Percentiles rank a stretch among this genome's conserved stretches.
These are phyloP conservation scores for Drosophila baimaii DNA, from an alignment of 1,140 invertebrate species.

Conservation along the genomic window DNA sequence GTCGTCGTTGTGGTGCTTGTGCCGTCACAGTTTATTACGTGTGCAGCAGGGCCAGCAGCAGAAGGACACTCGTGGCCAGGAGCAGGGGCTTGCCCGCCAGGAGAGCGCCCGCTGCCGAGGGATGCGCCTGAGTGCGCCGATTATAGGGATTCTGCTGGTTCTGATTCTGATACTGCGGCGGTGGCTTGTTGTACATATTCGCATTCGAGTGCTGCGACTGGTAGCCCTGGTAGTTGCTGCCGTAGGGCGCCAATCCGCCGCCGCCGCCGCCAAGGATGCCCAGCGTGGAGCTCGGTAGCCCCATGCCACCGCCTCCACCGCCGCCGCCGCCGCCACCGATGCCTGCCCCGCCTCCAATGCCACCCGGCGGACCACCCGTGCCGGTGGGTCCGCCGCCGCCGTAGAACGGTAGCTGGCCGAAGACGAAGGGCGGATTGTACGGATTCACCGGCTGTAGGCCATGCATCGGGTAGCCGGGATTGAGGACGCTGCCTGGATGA, in stretches of 20 bases:
- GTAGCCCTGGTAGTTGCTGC: constrained; percentile 73
- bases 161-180: constrained; percentile 81
- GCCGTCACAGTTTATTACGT: constrained; percentile 47
- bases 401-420: constrained; percentile 77
- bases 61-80: constrained; percentile 12
- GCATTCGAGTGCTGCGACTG: constrained; percentile 71
- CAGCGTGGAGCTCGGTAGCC: constrained; percentile 67
- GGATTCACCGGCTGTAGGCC: constrained; percentile 82
- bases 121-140: constrained; percentile 79
- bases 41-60: constrained; percentile 31
- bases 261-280: constrained; percentile 75
- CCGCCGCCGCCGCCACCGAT: constrained; percentile 45
- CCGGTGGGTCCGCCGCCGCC: constrained; percentile 58
- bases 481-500: constrained; percentile 81
- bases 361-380: constrained; percentile 73
- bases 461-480: constrained; percentile 81
- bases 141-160: constrained; percentile 82
- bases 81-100: constrained; percentile 5
- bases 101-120: constrained; percentile 58
- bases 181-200: constrained; percentile 83
- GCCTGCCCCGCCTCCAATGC: constrained; percentile 47
- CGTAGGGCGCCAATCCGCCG: constrained; percentile 69
- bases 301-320: constrained; percentile 55
- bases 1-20: neutral
- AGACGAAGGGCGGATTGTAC: constrained; percentile 82